Evolutionary conservation across 2,113 vertebrate genomes (phyloP).

Genomic region (Sphyrna mokarran): DNA sequence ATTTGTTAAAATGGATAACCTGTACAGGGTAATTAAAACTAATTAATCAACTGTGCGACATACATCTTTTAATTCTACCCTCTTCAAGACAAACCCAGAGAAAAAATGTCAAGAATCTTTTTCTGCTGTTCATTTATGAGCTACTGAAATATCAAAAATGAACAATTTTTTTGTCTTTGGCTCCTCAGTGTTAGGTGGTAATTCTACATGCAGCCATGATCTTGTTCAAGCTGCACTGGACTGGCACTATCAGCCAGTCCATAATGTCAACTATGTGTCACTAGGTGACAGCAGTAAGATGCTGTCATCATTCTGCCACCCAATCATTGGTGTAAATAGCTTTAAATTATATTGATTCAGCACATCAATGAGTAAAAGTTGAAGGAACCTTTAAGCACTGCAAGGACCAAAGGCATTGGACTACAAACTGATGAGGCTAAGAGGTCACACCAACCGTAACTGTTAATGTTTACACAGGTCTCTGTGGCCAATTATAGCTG

Average conservation of each 20-base stretch:
- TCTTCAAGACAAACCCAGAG: not conserved
- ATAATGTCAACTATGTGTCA: not conserved
- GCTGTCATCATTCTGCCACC: not conserved
- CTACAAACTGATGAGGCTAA: not conserved
- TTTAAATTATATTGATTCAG: not conserved
- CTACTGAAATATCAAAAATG: not conserved
- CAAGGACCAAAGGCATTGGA: not conserved
- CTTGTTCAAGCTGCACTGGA: not conserved
- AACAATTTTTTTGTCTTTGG: not conserved
- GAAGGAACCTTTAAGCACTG: not conserved
- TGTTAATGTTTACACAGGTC: not conserved
- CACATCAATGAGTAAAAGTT: not conserved
- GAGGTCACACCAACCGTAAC: not conserved
- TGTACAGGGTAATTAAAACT: not conserved
- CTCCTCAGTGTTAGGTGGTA: not conserved
- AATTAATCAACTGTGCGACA: not conserved
- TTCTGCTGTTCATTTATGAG: not conserved
- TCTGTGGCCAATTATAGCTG: not conserved
- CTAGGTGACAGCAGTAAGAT: not conserved
- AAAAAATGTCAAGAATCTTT: not conserved
- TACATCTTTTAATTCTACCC: not conserved
- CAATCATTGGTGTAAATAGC: not conserved
- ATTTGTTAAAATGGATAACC: not conserved
- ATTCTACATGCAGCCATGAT: not conserved
- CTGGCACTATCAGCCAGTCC: not conserved